Evolutionary conservation across 2,888 invertebrate species (phyloP).

Genomic region (Phortica okadai): DNA sequence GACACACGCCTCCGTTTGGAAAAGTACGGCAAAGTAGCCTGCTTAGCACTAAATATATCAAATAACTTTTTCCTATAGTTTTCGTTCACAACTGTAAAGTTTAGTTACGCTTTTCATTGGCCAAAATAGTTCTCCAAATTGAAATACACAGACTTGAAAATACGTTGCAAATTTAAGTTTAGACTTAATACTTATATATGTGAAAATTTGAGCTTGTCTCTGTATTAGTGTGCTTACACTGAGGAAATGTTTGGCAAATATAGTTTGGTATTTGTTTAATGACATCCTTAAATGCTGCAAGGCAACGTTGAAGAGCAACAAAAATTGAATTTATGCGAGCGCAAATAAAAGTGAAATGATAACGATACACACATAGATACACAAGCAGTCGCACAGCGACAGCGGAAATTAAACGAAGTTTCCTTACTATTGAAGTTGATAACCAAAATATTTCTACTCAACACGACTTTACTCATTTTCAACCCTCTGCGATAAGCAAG

Average conservation of each 20-base stretch:
- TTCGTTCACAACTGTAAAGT: not conserved
- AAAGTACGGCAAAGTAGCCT: constrained; percentile 4
- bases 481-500: too few relatives aligned
- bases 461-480: too few relatives aligned
- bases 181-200: not conserved
- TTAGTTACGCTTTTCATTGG: not conserved
- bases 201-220: too few relatives aligned
- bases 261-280: not conserved
- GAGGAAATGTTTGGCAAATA: not conserved
- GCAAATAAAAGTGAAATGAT: not conserved
- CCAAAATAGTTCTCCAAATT: not conserved
- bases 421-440: too few relatives aligned
- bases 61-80: constrained; percentile 15
- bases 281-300: not conserved
- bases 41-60: constrained; percentile 11
- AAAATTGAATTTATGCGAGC: not conserved
- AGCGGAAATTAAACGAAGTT: not conserved
- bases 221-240: not conserved
- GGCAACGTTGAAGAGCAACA: not conserved
- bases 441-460: too few relatives aligned
- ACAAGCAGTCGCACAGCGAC: too few relatives aligned
- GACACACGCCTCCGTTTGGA: not conserved
- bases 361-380: not conserved
- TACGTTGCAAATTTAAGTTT: too few relatives aligned
- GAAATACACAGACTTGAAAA: not conserved